Evolutionary conservation across 2,888 invertebrate species (phyloP).

Genomic region (Cyaniris semiargus): DNA sequence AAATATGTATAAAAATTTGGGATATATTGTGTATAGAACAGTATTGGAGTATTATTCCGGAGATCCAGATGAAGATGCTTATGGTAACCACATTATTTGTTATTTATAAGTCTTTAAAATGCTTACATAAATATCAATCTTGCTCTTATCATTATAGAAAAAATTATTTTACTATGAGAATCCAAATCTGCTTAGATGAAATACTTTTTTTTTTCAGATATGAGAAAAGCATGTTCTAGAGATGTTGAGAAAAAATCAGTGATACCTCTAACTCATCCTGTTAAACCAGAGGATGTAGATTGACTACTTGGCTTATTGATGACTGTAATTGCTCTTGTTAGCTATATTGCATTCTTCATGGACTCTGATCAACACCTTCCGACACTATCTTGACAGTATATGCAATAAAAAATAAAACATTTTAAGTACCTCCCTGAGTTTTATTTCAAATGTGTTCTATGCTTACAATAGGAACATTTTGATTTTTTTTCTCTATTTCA

Average conservation of each 20-base stretch:
- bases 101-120: neutral
- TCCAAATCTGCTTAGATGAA: too few species aligned
- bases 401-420: neutral
- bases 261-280: constrained; percentile 95
- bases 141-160: too few species aligned
- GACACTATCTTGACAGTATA: neutral
- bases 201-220: constrained; percentile 85
- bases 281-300: constrained; percentile 96
- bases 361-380: neutral
- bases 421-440: neutral
- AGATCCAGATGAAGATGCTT: constrained; percentile 99
- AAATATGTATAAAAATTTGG: constrained; percentile 97
- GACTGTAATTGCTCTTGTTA: constrained; percentile 36
- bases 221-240: constrained; percentile 97
- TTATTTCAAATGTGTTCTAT: neutral
- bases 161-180: too few species aligned
- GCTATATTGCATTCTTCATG: constrained; percentile 14
- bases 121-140: neutral
- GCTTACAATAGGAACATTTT: too few species aligned
- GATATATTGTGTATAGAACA: constrained; percentile 97
- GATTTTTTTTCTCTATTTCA: neutral
- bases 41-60: constrained; percentile 99
- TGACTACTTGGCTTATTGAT: constrained; percentile 51
- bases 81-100: constrained; percentile 82
- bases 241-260: constrained; percentile 96